Base-by-base conservation (phyloP, 2,888 invertebrate genomes). In the Caenorhabditis sp. region DNA sequence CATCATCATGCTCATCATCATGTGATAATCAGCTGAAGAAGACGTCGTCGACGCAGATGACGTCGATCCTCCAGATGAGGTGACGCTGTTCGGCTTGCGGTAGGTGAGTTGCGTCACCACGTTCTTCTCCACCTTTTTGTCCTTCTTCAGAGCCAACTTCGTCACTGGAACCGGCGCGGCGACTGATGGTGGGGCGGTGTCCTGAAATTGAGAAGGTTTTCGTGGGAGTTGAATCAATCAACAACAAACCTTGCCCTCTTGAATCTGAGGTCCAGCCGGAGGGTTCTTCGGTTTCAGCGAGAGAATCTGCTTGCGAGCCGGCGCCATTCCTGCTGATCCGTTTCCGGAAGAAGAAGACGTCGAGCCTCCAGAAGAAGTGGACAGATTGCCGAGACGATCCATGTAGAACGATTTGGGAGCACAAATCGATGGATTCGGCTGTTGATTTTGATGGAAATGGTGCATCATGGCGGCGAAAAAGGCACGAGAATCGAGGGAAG, bases 371-470 rank as follows among this genome's bases (percentile, higher is more conserved):
- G n/a, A n/a, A n/a, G n/a, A n/a, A n/a, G n/a, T n/a, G n/a, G 47
- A 47, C 81, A 82, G 72, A 58, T 82, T 82, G 41, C 81, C 81
- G 12, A 70, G 70, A 56, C 72, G 75, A 47, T 82, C 81, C 75
- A 82, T 14, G 44, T 82, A 82, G 56, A 31, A 81, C n/a, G 59
- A 47, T 47, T 47, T 47, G 3, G 19, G 7, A 47, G 19, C 7
- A 47, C n/a, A 19, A 19, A 47, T n/a, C n/a, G 19, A n/a, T n/a
- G 4, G 47, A 47, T 19, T 47, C 10, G n/a, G n/a, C 6, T 47
- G 19, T 4, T 19, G 4, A 44, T 44, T 14, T 47, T 47, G n/a
- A 47, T 47, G 47, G 19, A 47, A 47, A 38, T 38, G 6, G 12
- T 38, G 38, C 38, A 38, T 38, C 38, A 38, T 38, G 38, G 12